phyloP scores from a whole-genome alignment of 1,140 invertebrate species.

The Euschistus heros region DNA sequence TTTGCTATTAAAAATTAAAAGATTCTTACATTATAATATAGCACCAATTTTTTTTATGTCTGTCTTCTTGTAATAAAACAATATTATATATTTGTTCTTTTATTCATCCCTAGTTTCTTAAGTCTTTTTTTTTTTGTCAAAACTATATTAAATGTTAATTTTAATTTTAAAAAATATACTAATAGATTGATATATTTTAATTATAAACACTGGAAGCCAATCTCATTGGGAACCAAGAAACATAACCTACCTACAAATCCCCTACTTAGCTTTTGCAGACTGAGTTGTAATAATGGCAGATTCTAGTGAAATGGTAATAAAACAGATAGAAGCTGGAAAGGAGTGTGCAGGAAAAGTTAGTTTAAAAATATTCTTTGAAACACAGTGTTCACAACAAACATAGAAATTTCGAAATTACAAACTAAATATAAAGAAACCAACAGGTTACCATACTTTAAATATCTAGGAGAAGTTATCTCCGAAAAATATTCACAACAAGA shows the following conservation, averaged over 20 bases:
- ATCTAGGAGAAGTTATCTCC: background rate
- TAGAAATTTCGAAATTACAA: background rate
- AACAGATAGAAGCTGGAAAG: background rate
- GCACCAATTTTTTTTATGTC: no score
- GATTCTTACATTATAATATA: no score
- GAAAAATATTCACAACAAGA: background rate
- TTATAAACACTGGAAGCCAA: no score
- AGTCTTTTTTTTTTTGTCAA: no score
- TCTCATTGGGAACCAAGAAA: background rate
- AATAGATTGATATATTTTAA: no score
- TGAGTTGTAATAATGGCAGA: background rate
- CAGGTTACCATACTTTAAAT: background rate
- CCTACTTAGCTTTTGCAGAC: background rate
- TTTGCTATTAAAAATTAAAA: no score
- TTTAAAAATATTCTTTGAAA: background rate
- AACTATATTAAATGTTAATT: no score
- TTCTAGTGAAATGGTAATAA: background rate
- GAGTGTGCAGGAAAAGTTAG: background rate
- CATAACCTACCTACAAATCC: background rate
- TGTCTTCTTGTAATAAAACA: no score
- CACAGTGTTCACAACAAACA: background rate
- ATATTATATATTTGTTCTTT: no score
- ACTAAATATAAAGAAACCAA: background rate
- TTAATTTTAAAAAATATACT: no score
- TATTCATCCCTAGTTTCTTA: no score